Conservation (phyloP, 2,888 invertebrate genomes). For the Tetanocera ferruginea region DNA sequence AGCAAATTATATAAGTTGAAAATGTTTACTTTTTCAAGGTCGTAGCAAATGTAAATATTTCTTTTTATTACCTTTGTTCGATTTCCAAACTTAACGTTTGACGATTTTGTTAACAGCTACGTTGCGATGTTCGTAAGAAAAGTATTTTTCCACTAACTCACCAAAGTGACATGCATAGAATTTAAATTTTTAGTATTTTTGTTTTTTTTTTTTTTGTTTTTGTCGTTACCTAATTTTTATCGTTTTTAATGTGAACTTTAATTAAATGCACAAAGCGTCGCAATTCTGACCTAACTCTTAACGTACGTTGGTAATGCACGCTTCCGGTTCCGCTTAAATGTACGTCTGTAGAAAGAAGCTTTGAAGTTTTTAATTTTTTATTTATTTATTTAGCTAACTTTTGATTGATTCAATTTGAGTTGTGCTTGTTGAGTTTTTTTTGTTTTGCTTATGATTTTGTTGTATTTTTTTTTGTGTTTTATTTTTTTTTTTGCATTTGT, state of each 20-base stretch:
- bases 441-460: background rate
- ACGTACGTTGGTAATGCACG: background rate
- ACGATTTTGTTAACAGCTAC: too few species aligned
- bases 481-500: background rate
- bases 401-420: background rate
- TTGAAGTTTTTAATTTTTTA: background rate
- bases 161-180: too few species aligned
- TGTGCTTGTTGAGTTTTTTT: background rate
- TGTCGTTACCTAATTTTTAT: background rate
- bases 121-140: too few species aligned
- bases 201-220: background rate
- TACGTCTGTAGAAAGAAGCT: background rate
- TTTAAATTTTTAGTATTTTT: background rate
- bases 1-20: too few species aligned
- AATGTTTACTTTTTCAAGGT: too few species aligned
- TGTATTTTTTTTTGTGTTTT: background rate
- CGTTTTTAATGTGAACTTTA: background rate
- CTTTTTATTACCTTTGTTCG: too few species aligned
- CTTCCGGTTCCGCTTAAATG: conserved; percentile 14
- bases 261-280: conserved; percentile 15
- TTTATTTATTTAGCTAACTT: background rate
- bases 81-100: too few species aligned
- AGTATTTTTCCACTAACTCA: too few species aligned
- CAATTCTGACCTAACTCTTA: background rate
- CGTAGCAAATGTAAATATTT: too few species aligned